Base-by-base conservation (phyloP, 2,113 vertebrate genomes). In the Spheniscus mendiculus region DNA sequence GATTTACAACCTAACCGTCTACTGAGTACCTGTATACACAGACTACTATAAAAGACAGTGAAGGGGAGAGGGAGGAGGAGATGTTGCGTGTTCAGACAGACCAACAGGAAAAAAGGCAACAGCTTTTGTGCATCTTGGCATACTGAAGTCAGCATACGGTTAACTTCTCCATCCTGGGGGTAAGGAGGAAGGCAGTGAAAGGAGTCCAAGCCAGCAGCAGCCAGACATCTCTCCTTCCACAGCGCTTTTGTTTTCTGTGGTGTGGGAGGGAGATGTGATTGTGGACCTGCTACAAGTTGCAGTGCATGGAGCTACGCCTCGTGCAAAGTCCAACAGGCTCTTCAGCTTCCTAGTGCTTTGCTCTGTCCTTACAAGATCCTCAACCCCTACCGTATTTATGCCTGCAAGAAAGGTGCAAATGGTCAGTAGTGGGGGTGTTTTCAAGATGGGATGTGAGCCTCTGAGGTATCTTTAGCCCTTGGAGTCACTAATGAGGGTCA, bases 1-100 rank as follows among this genome's bases (percentile, higher is more conserved):
- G 96, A 96, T 96, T 98, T 97, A 93, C 87, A 90, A 85, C 52
- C 95, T 40, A 18, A 70, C 76, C 44, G 15, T 87, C 93, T 91
- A 16, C 65, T 71, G 83, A 79, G 15, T 83, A 78, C 87, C 73
- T 73, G 17, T 40, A 49, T 21, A 69, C 10, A 26, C 83, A 71
- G 76, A 18, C 56, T 56, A 6, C 63, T 73, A 5, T 65, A 71
- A 81, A 67, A 87, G 72, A 40, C 44, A 72, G 62, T 3, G 66
- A 66, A 45, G 67, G 25, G 32, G 71, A 58, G 59, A 16, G 19
- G 53, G 25, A 52, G 49, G n/a, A 27, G 44, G 14, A 61, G 17
- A 16, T 25, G 34, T 40, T 80, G 58, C 34, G 5, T 7, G n/a
- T 53, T 83, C 42, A n/a, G 76, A 32, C 49, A 74, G 30, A 36